Base-by-base conservation (phyloP, 2,888 invertebrate species). In the Bruchidius siliquastri region DNA sequence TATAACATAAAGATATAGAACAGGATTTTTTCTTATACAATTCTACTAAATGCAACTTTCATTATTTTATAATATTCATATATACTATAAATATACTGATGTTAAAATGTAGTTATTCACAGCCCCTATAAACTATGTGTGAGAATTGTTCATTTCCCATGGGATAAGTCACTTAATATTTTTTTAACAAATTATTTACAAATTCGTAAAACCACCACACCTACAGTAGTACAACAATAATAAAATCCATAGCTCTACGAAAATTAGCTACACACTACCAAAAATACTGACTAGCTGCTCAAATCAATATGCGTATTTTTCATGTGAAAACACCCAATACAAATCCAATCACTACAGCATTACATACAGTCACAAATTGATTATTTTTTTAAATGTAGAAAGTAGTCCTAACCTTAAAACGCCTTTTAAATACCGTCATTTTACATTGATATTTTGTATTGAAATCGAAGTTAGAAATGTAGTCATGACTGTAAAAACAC, bases 51-150 rank as follows among this genome's bases (percentile, higher is more conserved):
- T 49, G 49, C 49, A 49, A 49, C 75, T 76, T 72, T 76, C 73
- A 73, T 74, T 75, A 74, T 74, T 75, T 77, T 76, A 68, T 21
- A 68, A 68, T 21, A 21, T 21, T 21, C 22, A 68, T 68, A 68
- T 21, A 21, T 68, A 68, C 22, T 68, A 21, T 21, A 68, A 21
- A 68, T 22, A 68, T 68, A 68, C 68, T 21, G 68, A 22, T 68
- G 49, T 71, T 49, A 71, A 71, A 32, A 71, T 30, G 71, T 71
- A 76, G 74, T 77, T 76, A 75, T 80, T 83, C 83, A 83, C 82
- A 83, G 82, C 82, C 82, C 82, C 82, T 82, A 49, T 49, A 81
- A 80, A 78, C 82, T 82, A 80, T 77, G 71, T 77, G 71, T 71
- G 71, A 71, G 71, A 71, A 49, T 32, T 26, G 68, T 21, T 68